Conservation (phyloP, 2,797 vertebrate species). For the Poeciliopsis paucimaculata region DNA sequence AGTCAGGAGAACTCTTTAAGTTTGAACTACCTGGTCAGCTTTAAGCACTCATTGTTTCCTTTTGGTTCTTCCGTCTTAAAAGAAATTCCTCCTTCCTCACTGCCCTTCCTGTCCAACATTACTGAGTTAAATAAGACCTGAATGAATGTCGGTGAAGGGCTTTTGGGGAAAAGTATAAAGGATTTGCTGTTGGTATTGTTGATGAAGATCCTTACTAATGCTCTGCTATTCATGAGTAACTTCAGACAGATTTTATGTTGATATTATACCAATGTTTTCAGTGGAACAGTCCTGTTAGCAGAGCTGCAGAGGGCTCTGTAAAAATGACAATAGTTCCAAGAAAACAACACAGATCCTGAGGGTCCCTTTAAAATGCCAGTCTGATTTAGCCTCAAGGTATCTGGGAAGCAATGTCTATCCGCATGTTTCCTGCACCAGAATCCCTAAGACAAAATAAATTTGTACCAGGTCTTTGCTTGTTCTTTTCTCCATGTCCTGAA, state of each 20-base stretch:
- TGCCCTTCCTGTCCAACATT: constrained; percentile 32
- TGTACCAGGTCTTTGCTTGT: neutral
- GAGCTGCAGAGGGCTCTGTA: neutral
- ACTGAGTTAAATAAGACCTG: constrained; percentile 15
- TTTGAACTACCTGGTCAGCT: constrained; percentile 43
- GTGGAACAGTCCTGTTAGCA: neutral
- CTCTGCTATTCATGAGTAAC: neutral
- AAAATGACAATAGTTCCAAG: neutral
- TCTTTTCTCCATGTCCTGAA: neutral
- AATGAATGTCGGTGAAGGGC: neutral
- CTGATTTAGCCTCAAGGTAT: neutral
- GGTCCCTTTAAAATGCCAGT: neutral
- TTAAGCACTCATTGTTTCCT: constrained; percentile 56
- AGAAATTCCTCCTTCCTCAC: constrained; percentile 48
- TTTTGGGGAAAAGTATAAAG: neutral
- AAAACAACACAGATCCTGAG: neutral
- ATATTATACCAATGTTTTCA: neutral
- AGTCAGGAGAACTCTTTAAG: constrained; percentile 34
- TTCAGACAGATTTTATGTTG: neutral
- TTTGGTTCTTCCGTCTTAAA: constrained; percentile 37
- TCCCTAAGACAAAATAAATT: neutral
- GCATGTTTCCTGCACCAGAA: neutral
- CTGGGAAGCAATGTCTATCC: neutral
- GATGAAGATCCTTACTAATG: neutral
- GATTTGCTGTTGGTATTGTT: neutral